Base-by-base conservation (phyloP, 37 sponge, comb jelly and placozoan genomes). In the Amphimedon queenslandica region DNA sequence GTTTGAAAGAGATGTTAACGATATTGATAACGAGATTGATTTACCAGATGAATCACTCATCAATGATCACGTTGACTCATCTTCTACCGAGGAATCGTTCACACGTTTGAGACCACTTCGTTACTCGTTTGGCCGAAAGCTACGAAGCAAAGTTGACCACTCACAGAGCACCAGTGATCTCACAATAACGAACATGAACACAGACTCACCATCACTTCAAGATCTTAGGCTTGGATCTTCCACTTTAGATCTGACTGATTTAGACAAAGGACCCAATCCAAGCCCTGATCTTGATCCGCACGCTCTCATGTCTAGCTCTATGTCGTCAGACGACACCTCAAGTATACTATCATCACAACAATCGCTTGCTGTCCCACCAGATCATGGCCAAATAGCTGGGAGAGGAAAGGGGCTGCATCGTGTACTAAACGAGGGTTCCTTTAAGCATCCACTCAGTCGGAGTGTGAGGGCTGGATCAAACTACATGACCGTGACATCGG, bases 401-500 rank as follows among this genome's bases (percentile, higher is more conserved):
- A 60, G 61, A 60, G 28, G 61, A 11, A 60, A n/a, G 21, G 51
- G 51, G 13, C 28, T 60, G 5, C 8, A 47, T 18, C 53, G 53
- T 47, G n/a, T n/a, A n/a, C n/a, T n/a, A n/a, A 8, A 8, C 53
- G 53, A 47, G 13, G 8, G 13, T 47, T 13, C 53, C 13, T 47
- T 47, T 13, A 60, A 60, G 28, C 61, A 60, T 60, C 61, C 61
- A 60, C 61, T 60, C 5, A 25, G 27, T 60, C 55, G 57, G 23
- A 71, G 80, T 25, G 70, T 55, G 29, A 36, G 83, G 16, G 86
- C 87, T 3, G 91, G 91, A 0, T 90, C 91, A 2, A 58, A 58
- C 13, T 73, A 73, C 74, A 75, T 57, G 41, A 81, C 77, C 0
- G 68, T 75, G 58, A 90, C 91, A 0, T 90, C 91, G 0, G 78